Base-by-base conservation (phyloP, 1,140 invertebrate genomes). In the Littorina saxatilis region DNA sequence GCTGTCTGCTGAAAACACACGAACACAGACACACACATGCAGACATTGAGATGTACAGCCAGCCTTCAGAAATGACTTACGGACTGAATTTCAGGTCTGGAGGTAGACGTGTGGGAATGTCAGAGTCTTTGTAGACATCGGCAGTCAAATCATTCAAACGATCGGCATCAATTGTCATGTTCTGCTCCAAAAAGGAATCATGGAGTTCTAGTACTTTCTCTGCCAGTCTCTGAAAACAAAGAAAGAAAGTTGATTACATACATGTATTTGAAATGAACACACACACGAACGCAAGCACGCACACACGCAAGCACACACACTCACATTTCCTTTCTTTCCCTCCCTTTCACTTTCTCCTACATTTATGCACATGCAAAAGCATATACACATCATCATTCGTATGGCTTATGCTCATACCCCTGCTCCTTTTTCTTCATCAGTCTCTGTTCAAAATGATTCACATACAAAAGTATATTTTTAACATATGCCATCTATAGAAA, bases 61-160 rank as follows among this genome's bases (percentile, higher is more conserved):
- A 35, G 2, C n/a, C n/a, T n/a, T n/a, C n/a, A n/a, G n/a, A n/a
- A 81, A 13, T 63, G 47, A 88, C 91, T 89, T 90, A 93, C 92
- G 92, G 89, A 82, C 87, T 89, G 84, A 93, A 93, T 5, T 83
- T 78, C 37, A 92, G 83, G 80, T 92, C 88, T 61, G 84, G 68
- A 52, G 91, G 91, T 32, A 93, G 84, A 74, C 86, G 90, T 52
- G 88, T 86, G n/a, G 92, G 92, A 72, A 93, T 91, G 84, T 93
- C 92, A 9, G 92, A 91, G 79, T 93, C 92, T 37, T 86, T 84
- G 81, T 93, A 93, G 9, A 89, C 77, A n/a, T 89, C 87, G 23
- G 79, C 39, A 27, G 85, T 73, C 11, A 93, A 84, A 32, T 91
- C 85, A 40, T 87, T 84, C 27, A 93, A 77, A n/a, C 79, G 79